phyloP scores from a whole-genome alignment of 2,888 invertebrate genomes.

The Apodemia mormo region DNA sequence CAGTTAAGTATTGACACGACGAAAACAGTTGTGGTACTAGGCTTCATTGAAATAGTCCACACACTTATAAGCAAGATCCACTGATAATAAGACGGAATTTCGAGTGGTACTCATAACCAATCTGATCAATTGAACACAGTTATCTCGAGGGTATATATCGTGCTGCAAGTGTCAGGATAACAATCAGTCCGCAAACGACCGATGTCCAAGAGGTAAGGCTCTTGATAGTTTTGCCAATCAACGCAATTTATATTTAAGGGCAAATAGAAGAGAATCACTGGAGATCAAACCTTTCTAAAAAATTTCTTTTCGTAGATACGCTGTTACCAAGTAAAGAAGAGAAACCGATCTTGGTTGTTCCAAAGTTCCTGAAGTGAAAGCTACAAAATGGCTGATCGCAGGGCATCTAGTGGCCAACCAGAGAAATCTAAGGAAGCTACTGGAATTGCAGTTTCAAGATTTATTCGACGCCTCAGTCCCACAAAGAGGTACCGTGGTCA shows the following conservation, averaged over 20 bases:
- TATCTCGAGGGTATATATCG: slow-evolving; percentile 5
- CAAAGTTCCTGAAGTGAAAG: not conserved
- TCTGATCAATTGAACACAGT: not conserved
- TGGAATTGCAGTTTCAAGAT: slow-evolving; percentile 1
- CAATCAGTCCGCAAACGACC: slow-evolving; percentile 7
- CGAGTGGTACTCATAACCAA: slow-evolving; percentile 10
- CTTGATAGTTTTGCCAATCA: not conserved
- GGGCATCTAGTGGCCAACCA: slow-evolving; percentile 2
- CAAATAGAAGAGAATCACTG: not conserved
- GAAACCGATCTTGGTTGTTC: not conserved
- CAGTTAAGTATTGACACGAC: slow-evolving; percentile 12
- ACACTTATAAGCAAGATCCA: not conserved
- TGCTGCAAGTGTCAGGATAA: not conserved
- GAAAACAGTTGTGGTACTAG: not conserved
- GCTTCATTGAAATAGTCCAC: not conserved
- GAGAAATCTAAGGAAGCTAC: not conserved
- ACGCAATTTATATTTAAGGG: slow-evolving; percentile 11
- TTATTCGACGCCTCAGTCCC: slow-evolving; percentile 4
- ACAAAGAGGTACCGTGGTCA: slow-evolving; percentile 2
- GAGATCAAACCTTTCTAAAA: slow-evolving; percentile 1
- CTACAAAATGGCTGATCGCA: slow-evolving; percentile 4
- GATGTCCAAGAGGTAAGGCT: slow-evolving; percentile 1
- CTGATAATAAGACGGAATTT: slow-evolving; percentile 11
- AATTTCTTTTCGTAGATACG: not conserved
- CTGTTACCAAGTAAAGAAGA: not conserved